Evolutionary conservation across 1,140 invertebrate species (phyloP), one percentile per base, ranked within the genome.

Genomic region (Sycobia sp.): DNA sequence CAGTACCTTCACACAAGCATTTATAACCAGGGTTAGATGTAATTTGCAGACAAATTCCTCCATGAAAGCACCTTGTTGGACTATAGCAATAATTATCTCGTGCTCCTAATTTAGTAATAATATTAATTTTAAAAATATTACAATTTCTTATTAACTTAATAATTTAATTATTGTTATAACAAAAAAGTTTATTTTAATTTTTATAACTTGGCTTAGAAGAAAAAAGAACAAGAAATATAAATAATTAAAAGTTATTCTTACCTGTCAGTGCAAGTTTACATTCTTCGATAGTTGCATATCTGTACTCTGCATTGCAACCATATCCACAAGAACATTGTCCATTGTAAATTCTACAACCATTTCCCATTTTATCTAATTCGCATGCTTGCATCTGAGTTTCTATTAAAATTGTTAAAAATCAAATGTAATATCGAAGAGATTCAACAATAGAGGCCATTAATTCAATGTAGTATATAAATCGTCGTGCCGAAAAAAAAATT

Each of bases 1-100:
- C 89, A 41, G 89, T 91, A 56, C 89, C 88, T 71, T 89, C 87
- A 73, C 90, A 91, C 67, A 85, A 80, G 73, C 89, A 91, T 74
- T 86, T 85, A 72, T 83, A 91, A 32, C 87, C 86, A 7, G 88
- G 88, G 11, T 84, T 81, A 59, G 85, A 83, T 2, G 84, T 83
- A 23, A 88, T 88, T 79, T 91, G 89, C 43, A 86, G 86, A 71
- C 89, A 91, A 0, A 83, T 84, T 2, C 89, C 89, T 25, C 80
- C 78, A 67, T 90, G 83, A 50, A 84, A 34, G 69, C 89, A 91
- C 9, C 88, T 89, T 47, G 82, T 82, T 10, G 68, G 57, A 50
- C 77, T 75, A 55, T 73, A 79, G 67, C 89, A 91, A 23, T 85
- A 83, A 70, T 90, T 88, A 8, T 77, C 80, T 61, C 80, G 82